phyloP scores from a whole-genome alignment of 2,113 vertebrate species.

The Cavia porcellus region DNA sequence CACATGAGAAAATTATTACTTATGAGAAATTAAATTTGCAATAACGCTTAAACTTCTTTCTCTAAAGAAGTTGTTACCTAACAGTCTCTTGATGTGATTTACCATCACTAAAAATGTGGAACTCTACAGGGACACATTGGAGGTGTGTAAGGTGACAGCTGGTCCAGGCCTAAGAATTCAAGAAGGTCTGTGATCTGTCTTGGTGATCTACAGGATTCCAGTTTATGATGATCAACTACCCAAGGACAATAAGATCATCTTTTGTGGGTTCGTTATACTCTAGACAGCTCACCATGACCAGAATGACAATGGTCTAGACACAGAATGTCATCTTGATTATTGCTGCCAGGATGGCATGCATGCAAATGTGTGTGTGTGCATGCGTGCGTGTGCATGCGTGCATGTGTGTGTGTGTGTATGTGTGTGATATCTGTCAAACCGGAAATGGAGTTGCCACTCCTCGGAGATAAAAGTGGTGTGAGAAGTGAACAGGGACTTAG shows the following conservation, averaged over 20 bases:
- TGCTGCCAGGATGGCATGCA: neutral
- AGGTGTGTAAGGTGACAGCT: neutral
- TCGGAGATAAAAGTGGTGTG: neutral
- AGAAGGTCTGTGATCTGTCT: neutral
- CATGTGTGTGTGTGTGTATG: neutral
- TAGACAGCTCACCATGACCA: neutral
- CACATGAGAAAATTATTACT: neutral
- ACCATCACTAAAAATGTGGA: neutral
- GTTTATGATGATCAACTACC: neutral
- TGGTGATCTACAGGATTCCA: neutral
- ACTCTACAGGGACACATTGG: neutral
- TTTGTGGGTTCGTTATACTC: neutral
- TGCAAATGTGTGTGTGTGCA: neutral
- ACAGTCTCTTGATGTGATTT: constrained; percentile 1
- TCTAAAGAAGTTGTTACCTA: constrained; percentile 34
- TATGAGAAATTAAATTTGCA: neutral
- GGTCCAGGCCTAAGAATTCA: neutral
- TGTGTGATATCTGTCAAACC: neutral
- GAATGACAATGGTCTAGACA: neutral
- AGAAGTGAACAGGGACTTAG: constrained; percentile 1
- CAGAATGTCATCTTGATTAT: neutral
- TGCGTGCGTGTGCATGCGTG: neutral
- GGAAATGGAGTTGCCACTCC: constrained; percentile 28
- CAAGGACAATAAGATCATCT: neutral
- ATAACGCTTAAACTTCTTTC: neutral